Evolutionary conservation across 2,797 vertebrate genomes (phyloP).

Genomic region (Sparidentex hasta): DNA sequence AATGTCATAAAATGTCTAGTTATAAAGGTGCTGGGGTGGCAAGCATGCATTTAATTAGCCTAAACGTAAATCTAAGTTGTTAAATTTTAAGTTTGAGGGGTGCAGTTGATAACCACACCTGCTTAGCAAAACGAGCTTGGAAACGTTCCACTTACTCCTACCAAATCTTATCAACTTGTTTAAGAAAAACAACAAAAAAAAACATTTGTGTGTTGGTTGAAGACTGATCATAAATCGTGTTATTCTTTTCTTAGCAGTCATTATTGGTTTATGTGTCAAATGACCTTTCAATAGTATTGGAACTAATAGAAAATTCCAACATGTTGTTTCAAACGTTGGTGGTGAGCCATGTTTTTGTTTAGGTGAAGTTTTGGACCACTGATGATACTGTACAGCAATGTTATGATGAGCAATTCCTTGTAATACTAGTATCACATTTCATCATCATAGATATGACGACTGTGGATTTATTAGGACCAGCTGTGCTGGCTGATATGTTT

Average conservation of each 20-base stretch:
- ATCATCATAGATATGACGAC: background rate
- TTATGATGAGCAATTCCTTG: too few relatives aligned
- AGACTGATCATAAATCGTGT: too few relatives aligned
- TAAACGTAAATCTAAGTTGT: constrained; percentile 1
- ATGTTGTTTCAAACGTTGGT: too few relatives aligned
- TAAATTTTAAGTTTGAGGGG: background rate
- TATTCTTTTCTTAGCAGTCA: background rate
- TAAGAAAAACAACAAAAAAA: too few relatives aligned
- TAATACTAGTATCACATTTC: constrained; percentile 2
- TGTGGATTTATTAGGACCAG: background rate
- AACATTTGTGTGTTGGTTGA: background rate
- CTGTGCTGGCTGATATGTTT: background rate
- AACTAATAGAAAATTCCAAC: too few relatives aligned
- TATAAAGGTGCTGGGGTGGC: background rate
- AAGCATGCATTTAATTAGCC: background rate
- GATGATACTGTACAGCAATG: background rate
- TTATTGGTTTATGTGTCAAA: background rate
- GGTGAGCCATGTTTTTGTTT: too few relatives aligned
- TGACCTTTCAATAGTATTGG: too few relatives aligned
- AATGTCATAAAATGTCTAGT: constrained; percentile 10
- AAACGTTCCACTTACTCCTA: background rate
- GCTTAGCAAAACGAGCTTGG: background rate
- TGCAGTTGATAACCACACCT: constrained; percentile 2
- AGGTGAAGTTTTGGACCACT: background rate
- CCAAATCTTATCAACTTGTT: background rate